Evolutionary conservation across 2,888 invertebrate species (phyloP).

Genomic region (Leptopilina syphax): DNA sequence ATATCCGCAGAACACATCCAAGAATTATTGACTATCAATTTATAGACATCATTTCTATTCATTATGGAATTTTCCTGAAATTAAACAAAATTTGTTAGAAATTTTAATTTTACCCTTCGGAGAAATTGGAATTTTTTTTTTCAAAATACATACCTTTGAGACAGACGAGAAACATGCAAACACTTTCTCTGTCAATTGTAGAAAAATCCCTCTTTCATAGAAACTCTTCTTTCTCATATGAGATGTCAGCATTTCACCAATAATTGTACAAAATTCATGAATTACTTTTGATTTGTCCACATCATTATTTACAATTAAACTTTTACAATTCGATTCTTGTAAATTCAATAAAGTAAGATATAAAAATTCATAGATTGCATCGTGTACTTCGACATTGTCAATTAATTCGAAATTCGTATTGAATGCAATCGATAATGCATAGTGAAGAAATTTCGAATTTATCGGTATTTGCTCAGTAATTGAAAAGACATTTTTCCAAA

Average conservation of each 20-base stretch:
- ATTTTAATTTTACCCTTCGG: conserved; percentile 6
- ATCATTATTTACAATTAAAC: neutral
- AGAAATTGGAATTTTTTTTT: neutral
- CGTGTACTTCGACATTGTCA: conserved; percentile 64
- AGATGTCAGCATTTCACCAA: conserved; percentile 52
- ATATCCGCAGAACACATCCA: conserved; percentile 65
- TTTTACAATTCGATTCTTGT: conserved; percentile 9
- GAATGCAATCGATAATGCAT: conserved; percentile 43
- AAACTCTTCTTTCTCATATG: conserved; percentile 48
- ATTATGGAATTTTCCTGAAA: conserved; percentile 39
- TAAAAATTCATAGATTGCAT: conserved; percentile 65
- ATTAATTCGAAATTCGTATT: conserved; percentile 44
- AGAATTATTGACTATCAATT: conserved; percentile 61
- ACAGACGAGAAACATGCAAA: conserved; percentile 57
- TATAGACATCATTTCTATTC: conserved; percentile 57
- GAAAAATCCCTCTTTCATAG: conserved; percentile 63
- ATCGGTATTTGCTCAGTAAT: conserved; percentile 41
- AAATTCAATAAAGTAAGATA: conserved; percentile 48
- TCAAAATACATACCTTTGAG: conserved; percentile 52
- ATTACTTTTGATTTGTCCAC: conserved; percentile 16
- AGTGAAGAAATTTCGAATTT: conserved; percentile 41
- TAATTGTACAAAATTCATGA: conserved; percentile 46
- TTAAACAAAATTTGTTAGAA: neutral
- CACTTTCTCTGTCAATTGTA: conserved; percentile 66
- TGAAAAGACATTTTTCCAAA: conserved; percentile 59